Percentiles rank a stretch among this genome's conserved stretches.
phyloP scores from a whole-genome alignment of 2,888 invertebrate genomes.

The Drosophila parthenogenetica region DNA sequence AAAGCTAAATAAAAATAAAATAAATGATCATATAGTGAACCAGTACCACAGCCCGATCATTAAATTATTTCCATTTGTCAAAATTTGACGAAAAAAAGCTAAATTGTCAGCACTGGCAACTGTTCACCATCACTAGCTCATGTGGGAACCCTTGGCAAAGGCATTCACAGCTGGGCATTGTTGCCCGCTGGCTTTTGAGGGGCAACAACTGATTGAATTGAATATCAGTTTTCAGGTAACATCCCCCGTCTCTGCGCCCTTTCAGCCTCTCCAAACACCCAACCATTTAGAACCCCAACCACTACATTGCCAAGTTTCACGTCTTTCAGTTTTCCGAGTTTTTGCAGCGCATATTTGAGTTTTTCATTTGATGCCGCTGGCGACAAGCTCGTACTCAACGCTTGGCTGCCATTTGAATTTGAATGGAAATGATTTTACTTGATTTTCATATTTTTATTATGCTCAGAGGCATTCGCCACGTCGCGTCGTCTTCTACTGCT shows the following conservation, averaged over 20 bases:
- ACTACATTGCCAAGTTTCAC: slow-evolving; percentile 9
- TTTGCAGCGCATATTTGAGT: not conserved
- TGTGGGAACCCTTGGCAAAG: slow-evolving; percentile 13
- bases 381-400: slow-evolving; percentile 34
- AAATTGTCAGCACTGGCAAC: too few relatives aligned
- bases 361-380: slow-evolving; percentile 27
- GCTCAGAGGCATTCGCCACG: slow-evolving; percentile 49
- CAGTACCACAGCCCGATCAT: too few relatives aligned
- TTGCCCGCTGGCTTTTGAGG: slow-evolving; percentile 35
- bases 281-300: too few relatives aligned
- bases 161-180: slow-evolving; percentile 59
- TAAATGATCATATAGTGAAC: too few relatives aligned
- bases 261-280: too few relatives aligned
- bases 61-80: too few relatives aligned
- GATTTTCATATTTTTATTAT: slow-evolving; percentile 75
- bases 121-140: not conserved
- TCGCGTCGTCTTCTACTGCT: slow-evolving; percentile 20
- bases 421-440: slow-evolving; percentile 79
- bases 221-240: slow-evolving; percentile 74
- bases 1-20: too few relatives aligned
- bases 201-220: slow-evolving; percentile 73
- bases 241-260: too few relatives aligned
- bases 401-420: slow-evolving; percentile 69
- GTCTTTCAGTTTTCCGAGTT: slow-evolving; percentile 14
- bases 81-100: too few relatives aligned